These are phyloP conservation scores for Hyperopisus bebe DNA, from an alignment of 2,113 vertebrate species.

Conservation along the genomic window DNA sequence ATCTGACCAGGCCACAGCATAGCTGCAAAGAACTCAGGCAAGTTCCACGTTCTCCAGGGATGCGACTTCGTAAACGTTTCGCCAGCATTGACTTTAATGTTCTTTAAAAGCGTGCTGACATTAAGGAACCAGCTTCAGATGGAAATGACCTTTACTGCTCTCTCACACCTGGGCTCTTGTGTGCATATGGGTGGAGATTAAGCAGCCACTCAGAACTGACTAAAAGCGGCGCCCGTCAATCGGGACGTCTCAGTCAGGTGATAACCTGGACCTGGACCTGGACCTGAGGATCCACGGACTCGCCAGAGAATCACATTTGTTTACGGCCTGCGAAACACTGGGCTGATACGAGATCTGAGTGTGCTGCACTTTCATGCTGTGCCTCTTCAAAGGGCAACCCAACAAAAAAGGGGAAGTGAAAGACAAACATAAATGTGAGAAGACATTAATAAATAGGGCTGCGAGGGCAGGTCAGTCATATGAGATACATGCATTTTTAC, in stretches of 20 bases:
- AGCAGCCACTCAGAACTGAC: not conserved
- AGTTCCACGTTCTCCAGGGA: not conserved
- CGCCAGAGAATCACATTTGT: not conserved
- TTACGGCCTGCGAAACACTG: not conserved
- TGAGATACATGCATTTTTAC: not conserved
- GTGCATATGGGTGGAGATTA: not conserved
- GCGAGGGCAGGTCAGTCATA: not conserved
- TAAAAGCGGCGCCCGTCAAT: not conserved
- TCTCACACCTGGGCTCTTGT: not conserved
- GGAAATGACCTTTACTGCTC: slow-evolving; percentile 32
- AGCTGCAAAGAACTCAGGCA: not conserved
- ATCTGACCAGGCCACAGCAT: not conserved
- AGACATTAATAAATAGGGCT: not conserved
- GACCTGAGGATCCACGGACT: not conserved
- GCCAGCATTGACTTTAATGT: slow-evolving; percentile 12
- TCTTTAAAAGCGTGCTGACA: slow-evolving; percentile 33
- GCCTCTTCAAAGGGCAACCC: not conserved
- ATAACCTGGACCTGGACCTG: not conserved
- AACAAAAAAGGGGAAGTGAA: not conserved
- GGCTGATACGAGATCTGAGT: not conserved
- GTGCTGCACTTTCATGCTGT: not conserved
- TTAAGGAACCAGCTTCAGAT: slow-evolving; percentile 36
- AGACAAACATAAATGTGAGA: not conserved
- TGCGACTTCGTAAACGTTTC: not conserved
- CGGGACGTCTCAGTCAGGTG: not conserved